Percentiles rank a stretch among this genome's conserved stretches.
Conservation (phyloP, 2,797 vertebrate genomes). For the Thalassophryne amazonica region DNA sequence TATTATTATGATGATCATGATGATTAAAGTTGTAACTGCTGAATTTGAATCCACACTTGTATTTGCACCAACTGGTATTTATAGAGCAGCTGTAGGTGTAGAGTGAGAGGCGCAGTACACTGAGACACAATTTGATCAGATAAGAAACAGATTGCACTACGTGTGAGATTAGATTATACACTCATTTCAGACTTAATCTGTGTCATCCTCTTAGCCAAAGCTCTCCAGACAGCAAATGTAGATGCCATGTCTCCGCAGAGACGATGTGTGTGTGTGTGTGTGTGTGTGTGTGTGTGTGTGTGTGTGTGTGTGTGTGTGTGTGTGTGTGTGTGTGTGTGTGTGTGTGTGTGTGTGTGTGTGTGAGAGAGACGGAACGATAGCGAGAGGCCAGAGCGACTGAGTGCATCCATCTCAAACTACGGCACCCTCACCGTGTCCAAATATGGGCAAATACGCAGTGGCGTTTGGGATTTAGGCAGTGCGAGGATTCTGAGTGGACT, state of each 20-base stretch:
- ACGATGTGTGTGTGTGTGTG: neutral
- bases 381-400: neutral
- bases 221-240: slow-evolving; percentile 16
- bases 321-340: slow-evolving; percentile 1
- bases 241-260: slow-evolving; percentile 3
- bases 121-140: slow-evolving; percentile 43
- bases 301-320: neutral
- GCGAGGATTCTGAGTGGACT: slow-evolving; percentile 47
- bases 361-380: neutral
- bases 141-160: slow-evolving; percentile 53
- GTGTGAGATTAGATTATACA: slow-evolving; percentile 59
- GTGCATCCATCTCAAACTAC: slow-evolving; percentile 27
- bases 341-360: neutral
- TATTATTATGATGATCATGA: too few species aligned
- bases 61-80: slow-evolving; percentile 54
- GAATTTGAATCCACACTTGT: neutral
- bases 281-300: slow-evolving; percentile 1
- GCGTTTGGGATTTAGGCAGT: slow-evolving; percentile 35
- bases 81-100: slow-evolving; percentile 64
- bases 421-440: slow-evolving; percentile 47
- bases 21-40: too few species aligned
- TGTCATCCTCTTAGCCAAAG: slow-evolving; percentile 44
- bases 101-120: slow-evolving; percentile 59
- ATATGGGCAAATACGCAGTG: slow-evolving; percentile 56
- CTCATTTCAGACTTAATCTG: slow-evolving; percentile 52